Evolutionary conservation across 2,888 invertebrate species (phyloP).

Genomic region (Rambutsinella grinnellia): DNA sequence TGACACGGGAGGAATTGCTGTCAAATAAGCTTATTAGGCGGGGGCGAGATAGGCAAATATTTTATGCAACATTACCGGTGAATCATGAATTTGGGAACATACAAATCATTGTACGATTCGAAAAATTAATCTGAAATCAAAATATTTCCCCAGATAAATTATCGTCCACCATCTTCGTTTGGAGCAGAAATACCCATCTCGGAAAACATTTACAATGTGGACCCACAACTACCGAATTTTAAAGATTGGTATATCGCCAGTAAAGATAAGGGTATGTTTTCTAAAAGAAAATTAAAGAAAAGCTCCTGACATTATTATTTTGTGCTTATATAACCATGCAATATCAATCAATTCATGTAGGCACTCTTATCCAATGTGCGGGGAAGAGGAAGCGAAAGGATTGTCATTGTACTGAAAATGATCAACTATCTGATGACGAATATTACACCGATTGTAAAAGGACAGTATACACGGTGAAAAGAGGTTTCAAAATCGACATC

Average conservation of each 20-base stretch:
- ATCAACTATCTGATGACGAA: slow-evolving; percentile 49
- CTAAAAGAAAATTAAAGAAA: background rate
- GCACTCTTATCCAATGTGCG: slow-evolving; percentile 34
- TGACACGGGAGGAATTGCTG: slow-evolving; percentile 9
- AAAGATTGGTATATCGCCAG: slow-evolving; percentile 44
- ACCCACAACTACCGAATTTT: slow-evolving; percentile 38
- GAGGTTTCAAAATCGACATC: slow-evolving; percentile 28
- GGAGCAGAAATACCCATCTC: slow-evolving; percentile 58
- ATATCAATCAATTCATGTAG: no score
- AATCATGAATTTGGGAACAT: no score
- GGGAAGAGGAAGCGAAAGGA: slow-evolving; percentile 13
- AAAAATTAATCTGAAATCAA: slow-evolving; percentile 3
- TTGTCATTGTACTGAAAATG: slow-evolving; percentile 40
- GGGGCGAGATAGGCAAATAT: background rate
- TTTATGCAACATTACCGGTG: background rate
- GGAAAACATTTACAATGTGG: slow-evolving; percentile 56
- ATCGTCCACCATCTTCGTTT: slow-evolving; percentile 55
- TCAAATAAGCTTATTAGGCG: background rate
- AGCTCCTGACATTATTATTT: background rate
- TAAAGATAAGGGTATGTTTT: slow-evolving; percentile 42
- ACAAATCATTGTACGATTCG: background rate
- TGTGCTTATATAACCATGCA: background rate
- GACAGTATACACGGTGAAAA: slow-evolving; percentile 37
- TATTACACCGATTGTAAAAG: slow-evolving; percentile 54
- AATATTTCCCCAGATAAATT: slow-evolving; percentile 43